These are phyloP conservation scores for Ectropis grisescens DNA, from an alignment of 1,140 invertebrate species.

Conservation along the genomic window DNA sequence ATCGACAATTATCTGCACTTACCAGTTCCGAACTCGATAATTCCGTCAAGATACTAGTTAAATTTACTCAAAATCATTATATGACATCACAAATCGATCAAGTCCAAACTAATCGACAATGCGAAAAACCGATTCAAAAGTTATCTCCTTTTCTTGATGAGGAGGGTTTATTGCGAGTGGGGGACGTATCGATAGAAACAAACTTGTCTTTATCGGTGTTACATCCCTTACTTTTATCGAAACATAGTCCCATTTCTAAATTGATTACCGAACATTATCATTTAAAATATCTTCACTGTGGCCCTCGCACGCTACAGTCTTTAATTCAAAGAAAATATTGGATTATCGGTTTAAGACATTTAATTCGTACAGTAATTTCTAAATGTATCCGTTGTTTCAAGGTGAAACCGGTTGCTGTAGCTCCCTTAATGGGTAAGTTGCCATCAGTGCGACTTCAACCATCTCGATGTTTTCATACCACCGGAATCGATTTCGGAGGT, in stretches of 20 bases:
- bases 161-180: constrained; percentile 7
- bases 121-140: too few species aligned
- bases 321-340: constrained; percentile 1
- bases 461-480: constrained; percentile 16
- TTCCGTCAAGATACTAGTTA: too few species aligned
- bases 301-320: constrained; percentile 2
- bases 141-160: constrained; percentile 3
- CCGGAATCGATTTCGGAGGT: constrained; percentile 26
- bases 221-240: constrained; percentile 7
- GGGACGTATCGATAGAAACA: constrained; percentile 2
- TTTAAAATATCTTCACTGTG: constrained; percentile 1
- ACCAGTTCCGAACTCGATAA: too few species aligned
- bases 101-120: too few species aligned
- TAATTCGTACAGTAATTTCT: constrained; percentile 6
- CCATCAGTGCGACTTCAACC: constrained; percentile 13
- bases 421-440: constrained; percentile 10
- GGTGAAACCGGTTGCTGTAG: neutral
- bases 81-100: too few species aligned
- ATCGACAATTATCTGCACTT: too few species aligned
- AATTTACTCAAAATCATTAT: too few species aligned
- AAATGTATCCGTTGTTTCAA: constrained; percentile 8
- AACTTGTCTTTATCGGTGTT: constrained; percentile 1
- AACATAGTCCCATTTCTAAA: too few species aligned
- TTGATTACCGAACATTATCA: constrained; percentile 1
- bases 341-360: constrained; percentile 1